Evolutionary conservation across 2,888 invertebrate genomes (phyloP), one percentile per base, ranked within the genome.

Genomic region (Laspeyria flexula): DNA sequence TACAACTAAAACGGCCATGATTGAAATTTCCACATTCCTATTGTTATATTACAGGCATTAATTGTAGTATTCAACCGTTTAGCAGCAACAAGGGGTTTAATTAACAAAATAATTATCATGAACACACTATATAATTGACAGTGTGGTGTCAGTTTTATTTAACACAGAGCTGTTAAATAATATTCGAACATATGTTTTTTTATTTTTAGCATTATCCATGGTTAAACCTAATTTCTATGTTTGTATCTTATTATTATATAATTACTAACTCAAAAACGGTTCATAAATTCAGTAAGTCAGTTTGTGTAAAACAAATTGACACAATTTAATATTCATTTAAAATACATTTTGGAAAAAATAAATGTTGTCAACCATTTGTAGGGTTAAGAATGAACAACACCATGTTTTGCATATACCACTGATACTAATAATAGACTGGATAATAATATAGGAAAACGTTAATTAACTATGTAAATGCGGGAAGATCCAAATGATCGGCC

Each of bases 391-490:
- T 45, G 47, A 40, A 43, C 35, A 49, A 31, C 53, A 52, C 33
- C 33, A 42, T 41, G 59, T 63, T 62, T 56, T 52, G 52, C 56
- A 60, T 56, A 55, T 43, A 34, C 51, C 39, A 35, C 29, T 55
- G 51, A 55, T 56, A 57, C 52, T 61, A 61, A 55, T 60, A 66
- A 64, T 58, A 53, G 53, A 23, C 40, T 52, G 68, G 66, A 69
- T 77, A 76, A 82, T 80, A 69, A 73, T 74, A 76, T 76, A 65
- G 72, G 69, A 70, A 74, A 82, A 82, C 69, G 77, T 79, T 86
- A 83, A 81, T 85, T 80, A 80, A 77, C 75, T 81, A 86, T 86
- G 85, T 79, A 83, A 85, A 84, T 83, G 73, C 61, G 64, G 55
- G 46, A 71, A 79, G 78, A 83, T 81, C 81, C 79, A 83, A 86